These are phyloP conservation scores for Ladona fulva DNA, from an alignment of 1,140 invertebrate genomes.

Conservation along the genomic window DNA sequence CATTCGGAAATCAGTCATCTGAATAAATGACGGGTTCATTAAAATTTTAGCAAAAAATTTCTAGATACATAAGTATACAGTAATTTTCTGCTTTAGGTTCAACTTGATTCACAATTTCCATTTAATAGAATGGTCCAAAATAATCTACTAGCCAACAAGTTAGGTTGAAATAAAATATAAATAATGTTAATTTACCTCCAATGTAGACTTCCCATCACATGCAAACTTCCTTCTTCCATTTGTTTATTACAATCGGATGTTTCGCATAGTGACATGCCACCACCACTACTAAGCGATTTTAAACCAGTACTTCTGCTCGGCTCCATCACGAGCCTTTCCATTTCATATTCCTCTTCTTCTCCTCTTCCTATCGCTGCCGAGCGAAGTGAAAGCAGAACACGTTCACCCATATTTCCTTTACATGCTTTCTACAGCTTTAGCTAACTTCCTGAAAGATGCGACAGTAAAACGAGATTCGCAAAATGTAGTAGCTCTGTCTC, in stretches of 20 bases:
- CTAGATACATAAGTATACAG: too few species aligned
- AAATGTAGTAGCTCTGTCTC: too few species aligned
- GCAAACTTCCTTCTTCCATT: neutral
- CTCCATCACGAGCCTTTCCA: slow-evolving; percentile 2
- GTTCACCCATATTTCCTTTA: neutral
- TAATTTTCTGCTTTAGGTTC: too few species aligned
- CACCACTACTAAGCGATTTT: neutral
- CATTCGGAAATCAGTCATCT: too few species aligned
- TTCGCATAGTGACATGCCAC: neutral
- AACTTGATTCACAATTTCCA: too few species aligned
- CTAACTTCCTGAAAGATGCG: too few species aligned
- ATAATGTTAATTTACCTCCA: neutral
- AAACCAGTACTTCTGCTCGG: neutral
- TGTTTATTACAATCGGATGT: neutral
- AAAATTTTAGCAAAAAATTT: too few species aligned
- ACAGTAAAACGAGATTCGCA: too few species aligned
- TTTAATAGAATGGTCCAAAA: too few species aligned
- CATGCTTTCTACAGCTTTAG: neutral
- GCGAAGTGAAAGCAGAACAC: neutral
- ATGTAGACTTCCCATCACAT: neutral
- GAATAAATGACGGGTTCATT: too few species aligned
- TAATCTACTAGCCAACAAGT: too few species aligned
- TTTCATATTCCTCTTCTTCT: slow-evolving; percentile 1
- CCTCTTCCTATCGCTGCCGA: neutral
- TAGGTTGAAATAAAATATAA: too few species aligned